Base-by-base conservation (phyloP, 2,797 vertebrate genomes). In the Melanogrammus aeglefinus region DNA sequence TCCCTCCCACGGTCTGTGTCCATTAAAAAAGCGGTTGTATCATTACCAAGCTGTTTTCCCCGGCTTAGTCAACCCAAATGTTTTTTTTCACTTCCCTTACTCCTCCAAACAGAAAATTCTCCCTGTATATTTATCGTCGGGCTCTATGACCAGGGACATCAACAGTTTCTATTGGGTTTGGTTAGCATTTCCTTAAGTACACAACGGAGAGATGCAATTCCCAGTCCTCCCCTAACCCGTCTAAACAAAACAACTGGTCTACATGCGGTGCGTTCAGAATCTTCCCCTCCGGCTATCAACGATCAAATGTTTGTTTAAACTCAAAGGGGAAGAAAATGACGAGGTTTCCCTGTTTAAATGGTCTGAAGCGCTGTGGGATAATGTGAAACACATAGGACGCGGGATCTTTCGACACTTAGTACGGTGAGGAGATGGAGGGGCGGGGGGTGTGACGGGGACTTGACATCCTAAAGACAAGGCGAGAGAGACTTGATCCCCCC, bases 221-320 rank as follows among this genome's bases (percentile, higher is more conserved):
- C 78, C 80, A 39, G 76, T 75, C 73, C 78, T 76, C 66, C 39
- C 44, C 29, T 47, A 73, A 39, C 16, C 44, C 2, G 4, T 73
- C 78, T 80, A 87, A 83, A 87, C 82, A 84, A 75, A 82, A 75
- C 75, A 77, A 77, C 44, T 16, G 84, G 79, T 35, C 36, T 38
- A 38, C 6, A 38, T 38, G 36, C 36, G 36, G 77, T 72, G 83
- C 29, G 74, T 41, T 21, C 33, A 41, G 57, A 75, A 78, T n/a
- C 57, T 70, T 41, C 39, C 57, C 73, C 66, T 72, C 74, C 80
- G 75, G 80, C 84, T 75, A 86, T 74, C 74, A 80, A 78, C 79
- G 82, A 77, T 82, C 75, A 74, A 18, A 75, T 76, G 77, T 83
- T 87, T 87, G 83, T 85, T 86, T 86, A 77, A 76, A 76, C 70